Conservation (phyloP, 2,113 vertebrate genomes). For the Bucco capensis region DNA sequence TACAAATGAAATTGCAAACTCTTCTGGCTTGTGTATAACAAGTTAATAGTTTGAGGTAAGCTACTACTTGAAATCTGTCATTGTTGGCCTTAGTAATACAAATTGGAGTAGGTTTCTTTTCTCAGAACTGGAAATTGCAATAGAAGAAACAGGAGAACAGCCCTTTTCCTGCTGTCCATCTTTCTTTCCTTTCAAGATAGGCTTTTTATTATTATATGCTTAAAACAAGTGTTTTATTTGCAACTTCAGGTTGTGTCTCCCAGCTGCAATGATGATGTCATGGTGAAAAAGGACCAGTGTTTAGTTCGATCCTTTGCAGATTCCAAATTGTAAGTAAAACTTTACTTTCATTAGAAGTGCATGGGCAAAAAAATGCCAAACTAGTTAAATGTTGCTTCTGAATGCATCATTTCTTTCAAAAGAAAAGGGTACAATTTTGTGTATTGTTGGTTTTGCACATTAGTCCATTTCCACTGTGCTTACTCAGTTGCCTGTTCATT, state of each 20-base stretch:
- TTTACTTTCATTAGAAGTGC: not conserved
- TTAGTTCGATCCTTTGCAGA: constrained; percentile 93
- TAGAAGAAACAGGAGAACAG: not conserved
- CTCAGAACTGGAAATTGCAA: not conserved
- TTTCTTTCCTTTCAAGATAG: not conserved
- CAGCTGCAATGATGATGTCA: constrained; percentile 91
- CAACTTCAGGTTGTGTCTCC: constrained; percentile 88
- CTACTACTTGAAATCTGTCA: not conserved
- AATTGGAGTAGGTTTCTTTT: not conserved
- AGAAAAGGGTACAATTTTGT: not conserved
- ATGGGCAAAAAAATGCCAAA: not conserved
- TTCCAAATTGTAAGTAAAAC: constrained; percentile 90
- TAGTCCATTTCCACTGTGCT: not conserved
- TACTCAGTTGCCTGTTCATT: not conserved
- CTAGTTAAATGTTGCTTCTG: not conserved
- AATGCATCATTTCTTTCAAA: not conserved
- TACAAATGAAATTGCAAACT: not conserved
- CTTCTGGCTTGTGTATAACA: not conserved
- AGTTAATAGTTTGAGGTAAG: not conserved
- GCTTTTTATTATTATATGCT: not conserved
- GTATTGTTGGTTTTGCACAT: not conserved
- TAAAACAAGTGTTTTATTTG: constrained; percentile 15
- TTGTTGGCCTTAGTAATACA: not conserved
- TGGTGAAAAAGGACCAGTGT: constrained; percentile 96
- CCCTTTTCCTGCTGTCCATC: not conserved